Percentiles rank a stretch among this genome's conserved stretches.
These are phyloP conservation scores for Patella depressa DNA, from an alignment of 2,888 invertebrate genomes.

Conservation along the genomic window DNA sequence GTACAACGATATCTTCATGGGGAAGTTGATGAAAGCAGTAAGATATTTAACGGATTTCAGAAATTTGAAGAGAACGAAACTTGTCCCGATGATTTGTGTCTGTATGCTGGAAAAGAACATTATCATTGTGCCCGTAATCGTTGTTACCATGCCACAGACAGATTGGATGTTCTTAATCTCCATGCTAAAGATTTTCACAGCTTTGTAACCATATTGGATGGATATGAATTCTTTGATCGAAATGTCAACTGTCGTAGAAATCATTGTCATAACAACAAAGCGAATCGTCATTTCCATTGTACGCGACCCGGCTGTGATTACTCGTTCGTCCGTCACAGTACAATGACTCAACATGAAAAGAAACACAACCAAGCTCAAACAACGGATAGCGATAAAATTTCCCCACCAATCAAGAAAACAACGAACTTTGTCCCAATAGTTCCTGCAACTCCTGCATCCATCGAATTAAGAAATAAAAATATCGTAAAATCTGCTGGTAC, in stretches of 20 bases:
- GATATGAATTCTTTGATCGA: constrained; percentile 87
- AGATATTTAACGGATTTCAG: constrained; percentile 61
- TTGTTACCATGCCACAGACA: constrained; percentile 87
- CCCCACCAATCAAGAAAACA: constrained; percentile 31
- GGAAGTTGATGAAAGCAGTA: constrained; percentile 30
- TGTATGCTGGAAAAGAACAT: constrained; percentile 80
- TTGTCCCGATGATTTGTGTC: constrained; percentile 83
- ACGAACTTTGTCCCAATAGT: constrained; percentile 39
- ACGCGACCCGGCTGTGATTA: constrained; percentile 80
- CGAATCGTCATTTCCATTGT: constrained; percentile 85
- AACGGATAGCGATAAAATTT: constrained; percentile 29
- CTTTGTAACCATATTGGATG: constrained; percentile 84
- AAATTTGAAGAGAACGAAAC: constrained; percentile 66
- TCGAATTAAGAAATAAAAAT: constrained; percentile 33
- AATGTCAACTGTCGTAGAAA: constrained; percentile 80
- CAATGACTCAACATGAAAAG: constrained; percentile 81
- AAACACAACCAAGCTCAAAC: constrained; percentile 73
- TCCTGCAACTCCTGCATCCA: constrained; percentile 33
- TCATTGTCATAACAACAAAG: constrained; percentile 79
- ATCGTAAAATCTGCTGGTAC: constrained; percentile 94
- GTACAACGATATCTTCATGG: constrained; percentile 30
- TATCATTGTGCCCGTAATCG: constrained; percentile 87
- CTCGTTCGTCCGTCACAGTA: constrained; percentile 82
- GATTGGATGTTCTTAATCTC: constrained; percentile 82
- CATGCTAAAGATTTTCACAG: constrained; percentile 91